These are phyloP conservation scores for Reinhardtius hippoglossoides DNA, from an alignment of 2,113 vertebrate species.

Conservation along the genomic window DNA sequence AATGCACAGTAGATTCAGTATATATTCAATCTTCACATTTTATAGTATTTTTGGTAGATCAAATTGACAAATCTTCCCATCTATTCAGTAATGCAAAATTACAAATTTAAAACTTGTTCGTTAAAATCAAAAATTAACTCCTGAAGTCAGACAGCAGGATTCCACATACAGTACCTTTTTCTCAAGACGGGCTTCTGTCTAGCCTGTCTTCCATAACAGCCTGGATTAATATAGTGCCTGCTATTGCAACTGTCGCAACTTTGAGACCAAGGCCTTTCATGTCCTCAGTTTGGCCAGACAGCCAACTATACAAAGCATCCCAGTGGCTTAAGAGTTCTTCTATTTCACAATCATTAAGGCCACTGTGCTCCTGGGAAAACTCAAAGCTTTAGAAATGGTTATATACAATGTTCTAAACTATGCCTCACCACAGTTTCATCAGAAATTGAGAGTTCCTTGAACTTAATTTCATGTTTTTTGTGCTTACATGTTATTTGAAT, in stretches of 20 bases:
- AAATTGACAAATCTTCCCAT: no score
- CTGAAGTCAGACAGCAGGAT: no score
- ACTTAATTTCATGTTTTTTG: neutral
- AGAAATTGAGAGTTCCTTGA: neutral
- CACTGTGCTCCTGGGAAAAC: neutral
- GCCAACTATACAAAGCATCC: neutral
- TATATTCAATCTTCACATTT: neutral
- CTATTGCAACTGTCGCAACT: neutral
- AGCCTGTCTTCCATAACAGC: neutral
- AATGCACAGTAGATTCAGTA: neutral
- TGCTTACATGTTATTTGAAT: no score
- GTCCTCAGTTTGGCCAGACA: neutral
- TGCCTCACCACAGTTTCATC: neutral
- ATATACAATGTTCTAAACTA: neutral
- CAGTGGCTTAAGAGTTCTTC: no score
- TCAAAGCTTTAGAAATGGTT: neutral
- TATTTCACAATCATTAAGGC: neutral
- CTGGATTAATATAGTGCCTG: neutral
- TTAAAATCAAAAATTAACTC: neutral
- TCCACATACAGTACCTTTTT: neutral
- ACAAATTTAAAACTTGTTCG: neutral
- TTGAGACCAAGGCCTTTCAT: neutral
- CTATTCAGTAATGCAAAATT: neutral
- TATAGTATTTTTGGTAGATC: neutral
- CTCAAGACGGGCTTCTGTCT: neutral